Evolutionary conservation across 2,888 invertebrate species (phyloP).

Genomic region (Aleiodes leptofemur): DNA sequence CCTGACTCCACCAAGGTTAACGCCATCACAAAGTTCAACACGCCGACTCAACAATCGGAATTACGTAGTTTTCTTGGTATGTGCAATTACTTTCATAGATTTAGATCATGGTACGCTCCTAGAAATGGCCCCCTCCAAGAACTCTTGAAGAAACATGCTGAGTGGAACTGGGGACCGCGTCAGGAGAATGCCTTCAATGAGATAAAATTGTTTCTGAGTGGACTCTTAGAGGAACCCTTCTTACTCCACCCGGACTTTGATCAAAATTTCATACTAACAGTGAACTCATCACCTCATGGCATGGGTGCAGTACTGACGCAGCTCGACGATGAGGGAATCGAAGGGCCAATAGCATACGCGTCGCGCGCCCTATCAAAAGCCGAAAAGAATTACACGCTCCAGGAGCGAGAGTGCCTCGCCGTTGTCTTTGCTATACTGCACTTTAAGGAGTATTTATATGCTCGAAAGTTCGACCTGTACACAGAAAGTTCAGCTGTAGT

Average conservation of each 20-base stretch:
- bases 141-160: background rate
- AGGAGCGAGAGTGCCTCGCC: no score
- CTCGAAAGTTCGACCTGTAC: no score
- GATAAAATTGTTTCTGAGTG: background rate
- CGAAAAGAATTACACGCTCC: background rate
- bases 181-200: conserved; percentile 1
- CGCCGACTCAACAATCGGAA: conserved; percentile 3
- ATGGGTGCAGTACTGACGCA: background rate
- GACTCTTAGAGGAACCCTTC: background rate
- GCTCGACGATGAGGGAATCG: background rate
- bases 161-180: background rate
- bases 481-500: no score
- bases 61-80: background rate
- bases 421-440: no score
- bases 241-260: conserved; percentile 11
- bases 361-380: background rate
- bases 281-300: background rate
- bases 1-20: background rate
- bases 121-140: background rate
- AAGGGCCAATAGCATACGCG: background rate
- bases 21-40: background rate
- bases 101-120: background rate
- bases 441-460: no score
- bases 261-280: no score
- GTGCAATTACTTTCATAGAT: conserved; percentile 8